These are phyloP conservation scores for Tachycineta bicolor DNA, from an alignment of 2,113 vertebrate species.

Conservation along the genomic window DNA sequence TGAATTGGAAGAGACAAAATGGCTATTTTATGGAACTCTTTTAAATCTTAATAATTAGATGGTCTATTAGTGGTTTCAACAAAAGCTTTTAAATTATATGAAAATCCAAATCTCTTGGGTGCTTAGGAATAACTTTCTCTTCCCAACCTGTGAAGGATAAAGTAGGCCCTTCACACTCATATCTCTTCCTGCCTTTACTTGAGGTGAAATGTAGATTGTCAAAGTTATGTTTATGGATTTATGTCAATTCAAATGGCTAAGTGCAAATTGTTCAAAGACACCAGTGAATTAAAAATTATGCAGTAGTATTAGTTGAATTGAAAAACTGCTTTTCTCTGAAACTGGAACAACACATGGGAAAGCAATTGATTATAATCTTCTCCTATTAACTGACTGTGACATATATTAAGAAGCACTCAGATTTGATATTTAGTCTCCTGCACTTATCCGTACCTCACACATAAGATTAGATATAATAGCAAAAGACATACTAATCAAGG, in stretches of 20 bases:
- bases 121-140: background rate
- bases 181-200: background rate
- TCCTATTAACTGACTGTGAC: background rate
- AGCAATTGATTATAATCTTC: background rate
- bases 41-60: background rate
- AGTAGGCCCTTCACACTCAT: background rate
- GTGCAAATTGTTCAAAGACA: background rate
- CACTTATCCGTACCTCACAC: background rate
- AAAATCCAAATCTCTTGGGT: background rate
- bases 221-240: background rate
- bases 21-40: background rate
- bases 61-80: background rate
- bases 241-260: background rate
- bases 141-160: background rate
- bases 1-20: background rate
- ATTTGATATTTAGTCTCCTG: background rate
- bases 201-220: background rate
- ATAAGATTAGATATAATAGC: background rate
- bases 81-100: background rate
- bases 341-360: background rate
- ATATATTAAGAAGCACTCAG: background rate
- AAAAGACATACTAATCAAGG: background rate
- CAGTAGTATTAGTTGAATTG: background rate
- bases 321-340: background rate
- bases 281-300: background rate